Conservation (phyloP, 2,113 vertebrate species). For the Diphyllodes magnificus region DNA sequence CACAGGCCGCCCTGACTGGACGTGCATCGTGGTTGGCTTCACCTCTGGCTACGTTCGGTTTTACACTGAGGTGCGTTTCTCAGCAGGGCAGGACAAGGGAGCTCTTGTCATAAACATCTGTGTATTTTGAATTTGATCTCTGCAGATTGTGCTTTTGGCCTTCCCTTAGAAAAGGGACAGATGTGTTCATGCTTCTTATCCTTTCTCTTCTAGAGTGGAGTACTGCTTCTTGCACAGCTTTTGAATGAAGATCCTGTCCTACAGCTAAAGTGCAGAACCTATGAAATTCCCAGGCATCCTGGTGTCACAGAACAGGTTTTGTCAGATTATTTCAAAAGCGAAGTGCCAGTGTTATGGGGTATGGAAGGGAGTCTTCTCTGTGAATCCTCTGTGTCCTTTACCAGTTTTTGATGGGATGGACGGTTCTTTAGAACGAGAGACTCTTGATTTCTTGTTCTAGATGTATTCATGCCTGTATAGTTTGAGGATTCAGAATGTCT, state of each 20-base stretch:
- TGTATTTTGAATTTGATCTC: neutral
- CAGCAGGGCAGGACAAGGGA: neutral
- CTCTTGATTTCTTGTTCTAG: neutral
- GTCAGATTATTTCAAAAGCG: constrained; percentile 46
- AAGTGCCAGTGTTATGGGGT: constrained; percentile 28
- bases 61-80: constrained; percentile 88
- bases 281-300: constrained; percentile 93
- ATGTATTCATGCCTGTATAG: neutral
- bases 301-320: constrained; percentile 94
- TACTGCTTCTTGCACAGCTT: constrained; percentile 91
- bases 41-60: constrained; percentile 93
- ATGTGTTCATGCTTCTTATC: neutral
- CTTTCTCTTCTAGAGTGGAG: constrained; percentile 80
- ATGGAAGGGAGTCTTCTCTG: constrained; percentile 14
- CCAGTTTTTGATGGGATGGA: neutral
- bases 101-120: neutral
- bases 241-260: constrained; percentile 91
- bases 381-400: constrained; percentile 17
- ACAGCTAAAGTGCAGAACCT: constrained; percentile 94
- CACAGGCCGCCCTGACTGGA: constrained; percentile 96
- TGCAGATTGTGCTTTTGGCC: neutral
- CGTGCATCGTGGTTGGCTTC: constrained; percentile 94
- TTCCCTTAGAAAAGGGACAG: neutral
- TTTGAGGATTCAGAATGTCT: neutral
- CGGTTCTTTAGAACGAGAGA: neutral